These are phyloP conservation scores for Lutjanus campechanus DNA, from an alignment of 2,797 vertebrate species.

Conservation along the genomic window DNA sequence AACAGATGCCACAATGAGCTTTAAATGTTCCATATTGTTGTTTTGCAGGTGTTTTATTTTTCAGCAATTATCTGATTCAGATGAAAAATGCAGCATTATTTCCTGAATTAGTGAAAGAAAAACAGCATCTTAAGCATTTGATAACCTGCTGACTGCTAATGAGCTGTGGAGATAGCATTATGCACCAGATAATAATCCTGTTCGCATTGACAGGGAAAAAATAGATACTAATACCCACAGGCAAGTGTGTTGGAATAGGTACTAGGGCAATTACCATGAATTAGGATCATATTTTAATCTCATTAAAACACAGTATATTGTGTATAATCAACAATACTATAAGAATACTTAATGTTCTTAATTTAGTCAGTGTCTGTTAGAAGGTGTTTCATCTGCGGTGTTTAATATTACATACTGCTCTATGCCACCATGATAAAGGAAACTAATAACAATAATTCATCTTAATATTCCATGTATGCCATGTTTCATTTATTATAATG, in stretches of 20 bases:
- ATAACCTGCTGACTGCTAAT: conserved; percentile 79
- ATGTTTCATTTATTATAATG: conserved; percentile 29
- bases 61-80: conserved; percentile 48
- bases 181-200: conserved; percentile 67
- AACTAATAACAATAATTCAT: conserved; percentile 16
- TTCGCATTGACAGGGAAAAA: conserved; percentile 54
- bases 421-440: not conserved
- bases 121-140: conserved; percentile 56
- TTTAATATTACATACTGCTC: conserved; percentile 2
- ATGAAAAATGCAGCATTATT: conserved; percentile 59
- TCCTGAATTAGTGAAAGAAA: conserved; percentile 68
- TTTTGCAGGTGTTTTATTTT: conserved; percentile 46
- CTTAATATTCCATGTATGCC: conserved; percentile 8
- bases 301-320: conserved; percentile 48
- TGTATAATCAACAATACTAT: conserved; percentile 40
- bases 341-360: conserved; percentile 32
- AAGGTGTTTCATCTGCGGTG: not conserved
- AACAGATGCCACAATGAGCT: conserved; percentile 28
- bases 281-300: conserved; percentile 61
- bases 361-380: conserved; percentile 12
- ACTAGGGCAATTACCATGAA: conserved; percentile 59
- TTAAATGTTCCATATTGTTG: conserved; percentile 26
- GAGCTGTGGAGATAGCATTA: conserved; percentile 67
- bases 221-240: conserved; percentile 59
- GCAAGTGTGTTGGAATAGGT: conserved; percentile 51